phyloP scores from a whole-genome alignment of 2,113 vertebrate genomes.

The Chionomys nivalis region DNA sequence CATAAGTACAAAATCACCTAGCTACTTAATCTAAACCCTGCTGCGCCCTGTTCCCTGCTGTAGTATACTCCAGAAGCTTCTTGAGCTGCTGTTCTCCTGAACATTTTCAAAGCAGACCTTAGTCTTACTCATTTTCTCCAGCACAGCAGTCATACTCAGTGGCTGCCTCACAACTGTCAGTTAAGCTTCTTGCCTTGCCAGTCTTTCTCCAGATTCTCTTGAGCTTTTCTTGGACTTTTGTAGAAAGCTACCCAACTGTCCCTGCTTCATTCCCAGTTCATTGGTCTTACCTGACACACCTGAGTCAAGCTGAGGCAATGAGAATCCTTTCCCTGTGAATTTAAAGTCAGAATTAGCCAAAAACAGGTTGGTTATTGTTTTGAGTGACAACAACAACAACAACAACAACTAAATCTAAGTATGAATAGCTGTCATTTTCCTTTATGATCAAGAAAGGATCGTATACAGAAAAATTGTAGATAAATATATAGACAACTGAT shows the following conservation, averaged over 20 bases:
- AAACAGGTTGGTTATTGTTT: not conserved
- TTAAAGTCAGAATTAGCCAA: not conserved
- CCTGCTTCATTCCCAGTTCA: not conserved
- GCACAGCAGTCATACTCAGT: not conserved
- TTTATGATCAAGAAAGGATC: not conserved
- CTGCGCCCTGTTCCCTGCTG: too few species aligned
- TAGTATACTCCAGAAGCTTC: too few species aligned
- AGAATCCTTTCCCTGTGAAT: constrained; percentile 3
- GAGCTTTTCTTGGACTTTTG: not conserved
- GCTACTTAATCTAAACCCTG: not conserved
- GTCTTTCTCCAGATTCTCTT: not conserved
- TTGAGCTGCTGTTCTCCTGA: not conserved
- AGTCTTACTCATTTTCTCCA: not conserved
- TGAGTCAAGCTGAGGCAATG: not conserved
- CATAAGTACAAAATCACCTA: not conserved
- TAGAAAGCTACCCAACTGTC: not conserved
- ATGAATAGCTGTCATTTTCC: not conserved
- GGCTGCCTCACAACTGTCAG: not conserved
- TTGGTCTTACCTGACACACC: not conserved
- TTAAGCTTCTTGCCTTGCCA: not conserved
- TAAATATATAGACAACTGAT: not conserved
- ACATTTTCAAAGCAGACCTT: not conserved
- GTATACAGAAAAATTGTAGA: not conserved
- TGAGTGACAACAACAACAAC: not conserved
- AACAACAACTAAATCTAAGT: not conserved